Evolutionary conservation across 92 coral and sea anemone genomes (phyloP), one percentile per base, ranked within the genome.

Genomic region (Micromussa lordhowensis): DNA sequence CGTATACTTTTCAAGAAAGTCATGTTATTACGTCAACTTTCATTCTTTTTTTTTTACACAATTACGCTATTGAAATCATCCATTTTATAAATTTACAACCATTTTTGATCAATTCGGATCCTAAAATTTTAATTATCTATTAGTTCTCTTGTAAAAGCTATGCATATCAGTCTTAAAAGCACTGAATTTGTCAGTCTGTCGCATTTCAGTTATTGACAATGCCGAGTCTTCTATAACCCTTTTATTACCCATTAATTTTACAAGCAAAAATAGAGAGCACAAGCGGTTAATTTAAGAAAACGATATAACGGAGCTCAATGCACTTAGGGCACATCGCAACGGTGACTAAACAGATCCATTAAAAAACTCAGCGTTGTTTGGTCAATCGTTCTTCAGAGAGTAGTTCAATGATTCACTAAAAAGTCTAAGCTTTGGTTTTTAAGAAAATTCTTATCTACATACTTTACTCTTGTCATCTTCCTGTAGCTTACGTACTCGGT

Each of bases 31-130:
- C 35, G 49, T 19, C 28, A 73, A 21, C 49, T 73, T 21, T 36
- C n/a, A 36, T 34, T 36, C 24, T 15, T 21, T 17, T 72, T 30
- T 71, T 32, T 38, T 73, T 36, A 34, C 24, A 73, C 28, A 36
- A 21, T 71, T 71, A 61, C 68, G 44, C 28, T 73, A 18, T 73
- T 71, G 38, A 73, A 73, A 73, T 73, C 78, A 73, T 73, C 78
- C 78, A 34, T 35, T 35, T 38, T 14, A 18, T 66, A 66, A 73
- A 2, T 73, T 14, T 73, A 73, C 78, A 73, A 24, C 53, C 51
- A 73, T 73, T 71, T 48, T 19, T 36, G 51, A 24, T 73, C 24
- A 38, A 73, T 35, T 71, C n/a, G 49, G 51, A 35, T 36, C 9
- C 78, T 32, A 73, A 17, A 10, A 12, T 22, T 18, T 34, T 19